These are phyloP conservation scores for Xiphophorus maculatus DNA, from an alignment of 2,113 vertebrate genomes.

Conservation along the genomic window DNA sequence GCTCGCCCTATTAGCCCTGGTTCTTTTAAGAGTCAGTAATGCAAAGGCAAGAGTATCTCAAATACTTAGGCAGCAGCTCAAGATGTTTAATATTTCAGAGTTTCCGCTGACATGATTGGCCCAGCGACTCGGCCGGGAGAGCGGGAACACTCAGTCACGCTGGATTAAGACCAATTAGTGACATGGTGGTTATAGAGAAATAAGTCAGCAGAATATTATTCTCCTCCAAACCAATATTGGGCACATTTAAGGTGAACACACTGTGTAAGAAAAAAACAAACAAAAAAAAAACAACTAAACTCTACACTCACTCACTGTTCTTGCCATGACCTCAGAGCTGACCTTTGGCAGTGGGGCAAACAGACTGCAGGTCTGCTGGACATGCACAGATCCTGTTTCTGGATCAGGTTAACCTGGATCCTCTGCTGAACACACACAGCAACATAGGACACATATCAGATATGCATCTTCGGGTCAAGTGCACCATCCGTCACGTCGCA, in stretches of 20 bases:
- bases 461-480: slow-evolving; percentile 69
- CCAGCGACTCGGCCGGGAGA: slow-evolving; percentile 32
- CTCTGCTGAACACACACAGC: slow-evolving; percentile 40
- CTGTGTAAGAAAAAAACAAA: slow-evolving; percentile 9
- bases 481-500: slow-evolving; percentile 36
- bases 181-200: slow-evolving; percentile 53
- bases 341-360: slow-evolving; percentile 59
- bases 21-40: slow-evolving; percentile 58
- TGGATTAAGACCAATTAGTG: slow-evolving; percentile 72
- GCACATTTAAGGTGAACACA: slow-evolving; percentile 4
- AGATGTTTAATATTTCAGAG: slow-evolving; percentile 78
- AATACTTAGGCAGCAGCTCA: slow-evolving; percentile 50
- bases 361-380: slow-evolving; percentile 61
- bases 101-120: slow-evolving; percentile 69
- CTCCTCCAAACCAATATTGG: neutral
- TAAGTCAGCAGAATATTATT: slow-evolving; percentile 48
- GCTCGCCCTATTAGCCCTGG: slow-evolving; percentile 31
- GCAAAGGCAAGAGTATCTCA: slow-evolving; percentile 65
- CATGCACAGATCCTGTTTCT: slow-evolving; percentile 74
- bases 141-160: slow-evolving; percentile 69
- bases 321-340: slow-evolving; percentile 45
- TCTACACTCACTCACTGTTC: slow-evolving; percentile 42
- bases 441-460: slow-evolving; percentile 55
- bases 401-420: slow-evolving; percentile 73
- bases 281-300: slow-evolving; percentile 8